A percentile compares a stretch with the other conserved stretches of the same genome.
Conservation (phyloP, 2,888 invertebrate genomes). For the Pseudococcus viburni region DNA sequence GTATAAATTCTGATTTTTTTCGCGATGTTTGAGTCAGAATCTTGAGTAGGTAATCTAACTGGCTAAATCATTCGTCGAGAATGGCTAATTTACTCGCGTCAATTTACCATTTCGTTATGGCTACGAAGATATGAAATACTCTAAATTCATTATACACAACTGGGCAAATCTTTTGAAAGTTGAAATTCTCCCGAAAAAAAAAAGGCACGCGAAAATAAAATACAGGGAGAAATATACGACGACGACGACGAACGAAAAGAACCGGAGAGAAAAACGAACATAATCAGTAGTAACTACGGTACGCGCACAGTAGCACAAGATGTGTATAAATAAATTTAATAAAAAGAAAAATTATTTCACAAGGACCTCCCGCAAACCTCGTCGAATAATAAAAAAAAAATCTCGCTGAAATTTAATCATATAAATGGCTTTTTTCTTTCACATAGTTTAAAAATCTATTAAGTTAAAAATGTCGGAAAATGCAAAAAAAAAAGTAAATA, state of each 20-base stretch:
- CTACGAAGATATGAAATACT: slow-evolving; percentile 14
- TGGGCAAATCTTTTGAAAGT: slow-evolving; percentile 25
- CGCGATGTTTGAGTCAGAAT: too few species aligned
- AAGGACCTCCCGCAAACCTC: slow-evolving; percentile 37
- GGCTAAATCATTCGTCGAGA: slow-evolving; percentile 4
- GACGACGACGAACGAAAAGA: neutral
- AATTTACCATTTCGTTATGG: slow-evolving; percentile 12
- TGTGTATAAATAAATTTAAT: slow-evolving; percentile 36
- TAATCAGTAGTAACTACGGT: slow-evolving; percentile 37
- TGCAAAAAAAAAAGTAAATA: slow-evolving; percentile 25
- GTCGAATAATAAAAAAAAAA: slow-evolving; percentile 29
- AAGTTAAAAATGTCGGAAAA: slow-evolving; percentile 52
- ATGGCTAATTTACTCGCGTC: slow-evolving; percentile 28
- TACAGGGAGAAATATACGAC: neutral
- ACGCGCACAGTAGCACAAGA: neutral
- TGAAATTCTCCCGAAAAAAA: neutral
- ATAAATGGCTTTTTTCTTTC: slow-evolving; percentile 52
- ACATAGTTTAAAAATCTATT: slow-evolving; percentile 53
- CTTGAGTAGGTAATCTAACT: neutral
- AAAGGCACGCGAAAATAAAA: neutral
- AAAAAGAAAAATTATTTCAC: slow-evolving; percentile 47
- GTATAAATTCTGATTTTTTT: too few species aligned
- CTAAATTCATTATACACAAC: slow-evolving; percentile 29
- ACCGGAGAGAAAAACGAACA: slow-evolving; percentile 25
- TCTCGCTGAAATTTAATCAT: slow-evolving; percentile 42